Evolutionary conservation across 2,113 vertebrate genomes (phyloP), one percentile per base, ranked within the genome.

Genomic region (Trochalopteron elliotii): DNA sequence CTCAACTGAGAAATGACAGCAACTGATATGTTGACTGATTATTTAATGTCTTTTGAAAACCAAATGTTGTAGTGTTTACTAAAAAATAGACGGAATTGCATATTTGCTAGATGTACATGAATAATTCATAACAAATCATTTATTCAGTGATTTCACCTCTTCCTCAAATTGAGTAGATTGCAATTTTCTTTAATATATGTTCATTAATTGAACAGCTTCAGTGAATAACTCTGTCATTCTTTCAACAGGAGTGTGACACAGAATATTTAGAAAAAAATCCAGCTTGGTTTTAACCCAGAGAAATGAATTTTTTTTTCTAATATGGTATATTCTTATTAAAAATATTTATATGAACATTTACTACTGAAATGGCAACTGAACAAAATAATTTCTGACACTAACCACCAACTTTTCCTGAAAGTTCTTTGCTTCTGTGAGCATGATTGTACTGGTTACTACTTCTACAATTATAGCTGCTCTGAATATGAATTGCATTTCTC

Each of bases 111-210:
- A 64, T 67, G 18, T 14, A 56, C n/a, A 94, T 96, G 45, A 95
- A 96, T 96, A 93, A 97, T 96, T 95, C 61, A 97, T 87, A 76
- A 15, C 5, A 85, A 92, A 84, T 91, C n/a, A 93, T 94, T 76
- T 93, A 93, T 96, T 87, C 91, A 65, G 15, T 50, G 35, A 85
- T 95, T 95, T 91, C 33, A 83, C 45, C 30, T 94, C 68, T 72
- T 92, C 63, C 40, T 60, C 75, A 91, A 83, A 83, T 63, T 86
- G 55, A 67, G 37, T 65, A 94, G 45, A 83, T 88, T 93, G 50
- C 37, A 79, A 79, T 93, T 82, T 96, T 77, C 52, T 89, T 92
- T 35, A 81, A 93, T 94, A 84, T 89, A 67, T 89, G 25, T 83
- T 91, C 47, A 83, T 87, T 94, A 89, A 87, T 60, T 84, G 83